phyloP scores from a whole-genome alignment of 2,113 vertebrate genomes.

The Aegypius monachus region DNA sequence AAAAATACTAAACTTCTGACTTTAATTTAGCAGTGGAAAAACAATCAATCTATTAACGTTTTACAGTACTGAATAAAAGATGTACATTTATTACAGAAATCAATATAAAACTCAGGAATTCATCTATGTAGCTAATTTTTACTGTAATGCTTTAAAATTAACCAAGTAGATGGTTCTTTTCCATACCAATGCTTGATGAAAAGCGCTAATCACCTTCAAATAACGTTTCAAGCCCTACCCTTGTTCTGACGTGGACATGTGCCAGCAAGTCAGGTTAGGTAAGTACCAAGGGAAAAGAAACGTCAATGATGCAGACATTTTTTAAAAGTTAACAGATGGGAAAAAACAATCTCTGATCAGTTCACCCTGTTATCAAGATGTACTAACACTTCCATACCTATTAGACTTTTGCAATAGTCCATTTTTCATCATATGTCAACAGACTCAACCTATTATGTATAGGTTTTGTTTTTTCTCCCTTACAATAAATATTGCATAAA shows the following conservation, averaged over 20 bases:
- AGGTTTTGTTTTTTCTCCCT: not conserved
- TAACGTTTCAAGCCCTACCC: not conserved
- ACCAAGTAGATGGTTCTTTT: not conserved
- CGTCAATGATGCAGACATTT: not conserved
- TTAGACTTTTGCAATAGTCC: not conserved
- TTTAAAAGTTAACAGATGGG: not conserved
- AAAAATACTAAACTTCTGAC: not conserved
- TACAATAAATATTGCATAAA: not conserved
- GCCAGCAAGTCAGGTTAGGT: not conserved
- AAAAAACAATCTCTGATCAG: not conserved
- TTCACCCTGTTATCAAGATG: not conserved
- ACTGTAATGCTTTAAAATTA: not conserved
- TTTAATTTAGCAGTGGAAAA: not conserved
- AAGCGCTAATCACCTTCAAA: not conserved
- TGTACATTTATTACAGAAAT: not conserved
- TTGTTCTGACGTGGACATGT: not conserved
- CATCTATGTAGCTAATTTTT: not conserved
- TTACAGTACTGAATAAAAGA: not conserved
- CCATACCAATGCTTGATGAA: not conserved
- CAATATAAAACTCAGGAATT: not conserved
- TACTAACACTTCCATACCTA: not conserved
- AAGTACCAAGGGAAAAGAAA: not conserved
- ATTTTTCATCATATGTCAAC: not conserved
- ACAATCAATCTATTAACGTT: not conserved
- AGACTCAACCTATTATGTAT: not conserved